Evolutionary conservation across 2,888 invertebrate genomes (phyloP), one percentile per base, ranked within the genome.

Genomic region (Diarsia dahlii): DNA sequence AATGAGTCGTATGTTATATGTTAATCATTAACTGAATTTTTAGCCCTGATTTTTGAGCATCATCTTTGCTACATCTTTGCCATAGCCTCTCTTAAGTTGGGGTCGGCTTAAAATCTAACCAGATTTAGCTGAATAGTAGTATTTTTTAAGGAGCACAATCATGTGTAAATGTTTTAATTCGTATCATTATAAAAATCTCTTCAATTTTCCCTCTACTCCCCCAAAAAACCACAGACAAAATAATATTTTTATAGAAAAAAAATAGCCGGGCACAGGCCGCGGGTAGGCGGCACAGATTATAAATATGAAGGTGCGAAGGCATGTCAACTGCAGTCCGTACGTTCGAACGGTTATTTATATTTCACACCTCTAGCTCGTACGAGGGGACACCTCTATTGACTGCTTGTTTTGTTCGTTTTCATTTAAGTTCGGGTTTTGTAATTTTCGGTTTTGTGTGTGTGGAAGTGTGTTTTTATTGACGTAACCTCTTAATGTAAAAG

Each of bases 221-320:
- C 48, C 60, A 18, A 78, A 70, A 71, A 28, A 39, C 56, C 62
- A 75, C 66, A 76, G 75, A 76, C 4, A 28, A 71, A 71, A 75
- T 78, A 80, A 73, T 56, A 56, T 34, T 12, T 28, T 39, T 69
- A 50, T 20, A 46, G 28, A 45, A 70, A 34, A 48, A 68, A 82
- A 85, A 74, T n/a, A 48, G 18, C 63, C 70, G 69, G 72, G 76
- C 84, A 81, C 67, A 45, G 78, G 74, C 81, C 78, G 71, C 84
- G 78, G 82, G 89, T 84, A 86, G 89, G 84, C 86, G 89, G 89
- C 77, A 82, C 86, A 86, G 84, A 89, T 83, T 87, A 89, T 89
- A 89, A 89, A 89, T 89, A 87, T 86, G 80, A 87, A 90, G 89
- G 89, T 88, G 89, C 63, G 87, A 86, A 66, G 81, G 68, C 79